phyloP scores from a whole-genome alignment of 1,140 invertebrate genomes.

The Araneus ventricosus region DNA sequence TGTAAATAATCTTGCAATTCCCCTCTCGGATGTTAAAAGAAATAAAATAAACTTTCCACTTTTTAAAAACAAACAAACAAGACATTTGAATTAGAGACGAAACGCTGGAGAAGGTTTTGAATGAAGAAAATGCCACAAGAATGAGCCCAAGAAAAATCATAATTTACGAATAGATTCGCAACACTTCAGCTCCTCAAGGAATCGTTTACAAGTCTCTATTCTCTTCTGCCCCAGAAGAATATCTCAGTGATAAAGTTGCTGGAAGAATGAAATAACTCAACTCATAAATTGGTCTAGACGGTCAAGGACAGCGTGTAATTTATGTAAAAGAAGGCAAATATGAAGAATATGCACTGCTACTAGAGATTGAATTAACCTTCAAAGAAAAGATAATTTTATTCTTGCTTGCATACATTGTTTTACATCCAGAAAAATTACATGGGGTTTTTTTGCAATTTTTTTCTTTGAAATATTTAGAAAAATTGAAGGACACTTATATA shows the following conservation, averaged over 20 bases:
- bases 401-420: background rate
- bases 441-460: too few relatives aligned
- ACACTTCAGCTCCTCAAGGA: background rate
- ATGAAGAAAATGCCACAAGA: background rate
- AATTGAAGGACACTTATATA: too few relatives aligned
- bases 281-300: background rate
- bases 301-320: conserved; percentile 1
- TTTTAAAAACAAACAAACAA: background rate
- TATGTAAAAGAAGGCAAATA: background rate
- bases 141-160: background rate
- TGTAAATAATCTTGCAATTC: background rate
- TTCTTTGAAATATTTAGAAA: too few relatives aligned
- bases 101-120: background rate
- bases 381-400: background rate
- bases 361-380: conserved; percentile 6
- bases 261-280: background rate
- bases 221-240: background rate
- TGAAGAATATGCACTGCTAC: background rate
- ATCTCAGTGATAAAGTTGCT: background rate
- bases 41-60: background rate
- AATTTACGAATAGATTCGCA: background rate
- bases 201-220: background rate
- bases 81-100: background rate
- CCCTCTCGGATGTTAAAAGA: background rate
- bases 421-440: background rate